Evolutionary conservation across 2,888 invertebrate species (phyloP), one percentile per base, ranked within the genome.

Genomic region (Lomographa bimaculata): DNA sequence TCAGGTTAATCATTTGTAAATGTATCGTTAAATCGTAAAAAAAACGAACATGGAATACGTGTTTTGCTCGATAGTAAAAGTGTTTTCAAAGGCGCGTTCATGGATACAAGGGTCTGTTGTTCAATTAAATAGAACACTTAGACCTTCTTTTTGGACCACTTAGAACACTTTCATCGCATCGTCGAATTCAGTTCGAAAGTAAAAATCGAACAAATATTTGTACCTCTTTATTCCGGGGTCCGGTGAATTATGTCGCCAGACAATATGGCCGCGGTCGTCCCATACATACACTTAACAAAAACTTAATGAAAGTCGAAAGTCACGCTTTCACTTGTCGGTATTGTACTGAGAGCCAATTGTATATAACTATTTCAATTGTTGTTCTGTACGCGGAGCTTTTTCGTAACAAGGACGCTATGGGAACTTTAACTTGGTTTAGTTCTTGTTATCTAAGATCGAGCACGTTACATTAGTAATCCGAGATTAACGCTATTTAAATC

Each of bases 281-380:
- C 78, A 81, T 80, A 79, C 83, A 85, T 71, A 82, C 71, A 71
- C 73, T 77, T 72, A 69, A 86, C 85, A 87, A 87, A 87, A 87
- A 86, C 79, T 76, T 78, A 84, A 87, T 79, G 87, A 86, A 86
- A 86, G 86, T 86, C 76, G 87, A 89, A 86, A 89, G 87, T 83
- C 67, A 79, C 78, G 82, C 87, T 89, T 89, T 89, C 87, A 87
- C 87, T 87, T 71, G 83, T 73, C 72, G 66, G 73, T 74, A 78
- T 79, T 78, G 81, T 80, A 75, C 72, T 72, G 72, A 69, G 69
- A 60, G 65, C 72, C 78, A 74, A 79, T 80, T 81, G 79, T 79
- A 75, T 70, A 69, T 78, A 76, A 62, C 42, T 59, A 59, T 56
- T 67, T 64, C 71, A 65, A 71, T 71, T 64, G 70, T 69, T 57